These are phyloP conservation scores for Cydia strobilella DNA, from an alignment of 1,140 invertebrate genomes.

Conservation along the genomic window DNA sequence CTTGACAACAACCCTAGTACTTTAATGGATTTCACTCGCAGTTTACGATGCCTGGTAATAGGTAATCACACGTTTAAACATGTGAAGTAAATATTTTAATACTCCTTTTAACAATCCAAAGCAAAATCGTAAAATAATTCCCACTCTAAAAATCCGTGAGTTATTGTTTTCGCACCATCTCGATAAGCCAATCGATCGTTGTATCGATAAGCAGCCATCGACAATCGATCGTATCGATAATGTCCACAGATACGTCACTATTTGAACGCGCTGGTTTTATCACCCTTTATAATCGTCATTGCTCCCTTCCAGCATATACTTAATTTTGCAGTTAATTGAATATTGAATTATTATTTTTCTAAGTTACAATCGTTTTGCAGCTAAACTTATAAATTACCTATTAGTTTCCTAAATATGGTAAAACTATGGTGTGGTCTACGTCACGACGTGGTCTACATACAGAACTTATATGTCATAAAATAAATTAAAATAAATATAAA, in stretches of 20 bases:
- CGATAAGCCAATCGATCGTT: slow-evolving; percentile 66
- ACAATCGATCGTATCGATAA: slow-evolving; percentile 55
- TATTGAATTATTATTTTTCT: slow-evolving; percentile 38
- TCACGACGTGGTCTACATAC: no score
- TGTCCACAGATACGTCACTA: slow-evolving; percentile 65
- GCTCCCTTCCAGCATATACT: slow-evolving; percentile 47
- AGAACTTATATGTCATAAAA: not conserved
- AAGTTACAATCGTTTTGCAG: slow-evolving; percentile 24
- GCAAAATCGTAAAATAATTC: slow-evolving; percentile 14
- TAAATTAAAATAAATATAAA: not conserved
- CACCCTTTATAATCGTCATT: slow-evolving; percentile 68
- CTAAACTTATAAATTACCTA: not conserved
- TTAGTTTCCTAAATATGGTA: not conserved
- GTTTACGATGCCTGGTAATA: no score
- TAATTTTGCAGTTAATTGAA: slow-evolving; percentile 46
- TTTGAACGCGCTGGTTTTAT: slow-evolving; percentile 64
- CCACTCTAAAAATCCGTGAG: slow-evolving; percentile 34
- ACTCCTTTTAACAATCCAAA: not conserved
- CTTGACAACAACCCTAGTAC: no score
- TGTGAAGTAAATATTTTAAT: not conserved
- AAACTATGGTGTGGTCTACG: no score
- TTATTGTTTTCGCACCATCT: slow-evolving; percentile 58
- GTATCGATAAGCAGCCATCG: slow-evolving; percentile 39
- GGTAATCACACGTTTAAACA: not conserved
- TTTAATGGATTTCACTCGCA: no score